A percentile compares a stretch with the other conserved stretches of the same genome.
phyloP scores from a whole-genome alignment of 2,888 invertebrate species.

The Octodonta nipae region DNA sequence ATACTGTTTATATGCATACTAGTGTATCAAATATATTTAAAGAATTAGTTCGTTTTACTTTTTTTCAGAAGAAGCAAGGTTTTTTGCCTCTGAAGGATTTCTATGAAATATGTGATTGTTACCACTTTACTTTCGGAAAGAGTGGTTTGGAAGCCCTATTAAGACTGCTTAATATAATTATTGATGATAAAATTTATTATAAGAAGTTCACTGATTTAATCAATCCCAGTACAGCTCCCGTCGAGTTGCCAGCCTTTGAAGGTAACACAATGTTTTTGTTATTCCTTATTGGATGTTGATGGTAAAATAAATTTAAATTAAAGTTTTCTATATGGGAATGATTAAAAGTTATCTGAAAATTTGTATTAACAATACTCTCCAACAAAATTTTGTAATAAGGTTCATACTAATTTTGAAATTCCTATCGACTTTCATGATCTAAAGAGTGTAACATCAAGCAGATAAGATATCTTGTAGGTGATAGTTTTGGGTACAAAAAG shows the following conservation, averaged over 20 bases:
- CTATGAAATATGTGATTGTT: slow-evolving; percentile 35
- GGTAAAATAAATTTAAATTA: too few species aligned
- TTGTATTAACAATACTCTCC: too few species aligned
- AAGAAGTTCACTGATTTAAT: slow-evolving; percentile 39
- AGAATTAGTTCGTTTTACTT: too few species aligned
- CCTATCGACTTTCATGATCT: too few species aligned
- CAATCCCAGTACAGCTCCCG: slow-evolving; percentile 22
- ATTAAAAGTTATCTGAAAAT: not conserved
- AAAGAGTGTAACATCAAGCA: too few species aligned
- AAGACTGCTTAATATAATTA: slow-evolving; percentile 36
- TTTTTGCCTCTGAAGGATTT: slow-evolving; percentile 38
- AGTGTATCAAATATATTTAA: too few species aligned
- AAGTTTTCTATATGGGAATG: not conserved
- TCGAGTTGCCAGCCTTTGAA: slow-evolving; percentile 13
- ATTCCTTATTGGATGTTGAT: too few species aligned
- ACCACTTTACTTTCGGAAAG: slow-evolving; percentile 38
- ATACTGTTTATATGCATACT: too few species aligned
- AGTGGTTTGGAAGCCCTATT: slow-evolving; percentile 39
- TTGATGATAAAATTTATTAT: slow-evolving; percentile 38
- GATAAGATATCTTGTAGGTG: too few species aligned
- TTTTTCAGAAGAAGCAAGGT: slow-evolving; percentile 33
- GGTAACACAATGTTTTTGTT: slow-evolving; percentile 9
- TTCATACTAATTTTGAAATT: too few species aligned
- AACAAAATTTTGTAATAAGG: too few species aligned
- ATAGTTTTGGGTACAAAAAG: too few species aligned